Evolutionary conservation across 2,888 invertebrate genomes (phyloP).

Genomic region (Cephus pulcher): DNA sequence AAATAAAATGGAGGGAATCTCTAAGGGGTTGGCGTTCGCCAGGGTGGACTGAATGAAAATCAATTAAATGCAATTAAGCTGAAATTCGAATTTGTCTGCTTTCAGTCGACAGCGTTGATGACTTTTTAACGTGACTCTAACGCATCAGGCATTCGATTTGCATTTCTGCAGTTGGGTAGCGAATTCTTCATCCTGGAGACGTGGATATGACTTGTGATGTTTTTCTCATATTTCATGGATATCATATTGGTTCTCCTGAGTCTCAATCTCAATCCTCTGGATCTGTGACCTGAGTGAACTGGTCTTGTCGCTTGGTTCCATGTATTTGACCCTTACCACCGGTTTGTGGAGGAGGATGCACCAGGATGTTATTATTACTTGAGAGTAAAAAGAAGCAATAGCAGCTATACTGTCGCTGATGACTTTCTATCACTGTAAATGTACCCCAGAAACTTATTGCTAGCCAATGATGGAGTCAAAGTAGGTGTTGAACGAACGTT

Average conservation of each 20-base stretch:
- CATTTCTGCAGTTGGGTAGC: neutral
- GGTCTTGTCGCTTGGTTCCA: neutral
- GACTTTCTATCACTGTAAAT: neutral
- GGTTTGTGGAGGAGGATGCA: neutral
- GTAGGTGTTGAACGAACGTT: neutral
- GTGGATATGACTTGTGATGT: neutral
- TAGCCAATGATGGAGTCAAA: neutral
- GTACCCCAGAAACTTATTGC: neutral
- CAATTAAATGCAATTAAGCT: neutral
- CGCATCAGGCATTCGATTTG: neutral
- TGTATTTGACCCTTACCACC: neutral
- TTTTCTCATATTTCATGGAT: neutral
- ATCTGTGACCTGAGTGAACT: neutral
- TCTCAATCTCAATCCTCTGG: neutral
- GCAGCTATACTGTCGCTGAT: neutral
- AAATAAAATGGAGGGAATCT: neutral
- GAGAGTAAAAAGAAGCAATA: neutral
- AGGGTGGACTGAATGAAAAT: conserved; percentile 4
- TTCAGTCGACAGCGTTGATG: conserved; percentile 4
- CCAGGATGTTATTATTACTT: neutral
- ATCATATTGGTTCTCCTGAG: neutral
- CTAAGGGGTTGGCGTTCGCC: conserved; percentile 4
- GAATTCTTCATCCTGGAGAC: neutral
- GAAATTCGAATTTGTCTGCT: conserved; percentile 2
- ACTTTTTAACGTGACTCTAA: conserved; percentile 4